Conservation (phyloP, 30 jellyfish, hydroid and myxozoan genomes). For the Chrysaora quinquecirrha region DNA sequence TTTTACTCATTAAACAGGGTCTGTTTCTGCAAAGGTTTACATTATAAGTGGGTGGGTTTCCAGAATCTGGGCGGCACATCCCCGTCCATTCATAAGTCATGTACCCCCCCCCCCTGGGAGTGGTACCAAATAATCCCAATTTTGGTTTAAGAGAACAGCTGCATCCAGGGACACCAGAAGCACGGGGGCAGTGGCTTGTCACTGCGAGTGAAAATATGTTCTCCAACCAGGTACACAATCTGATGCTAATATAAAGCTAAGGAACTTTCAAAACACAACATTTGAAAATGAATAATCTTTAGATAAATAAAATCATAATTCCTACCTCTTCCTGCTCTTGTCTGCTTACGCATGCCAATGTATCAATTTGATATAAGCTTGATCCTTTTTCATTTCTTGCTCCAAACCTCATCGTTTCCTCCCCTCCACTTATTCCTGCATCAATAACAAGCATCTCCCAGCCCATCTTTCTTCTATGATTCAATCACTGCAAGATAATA, state of each 20-base stretch:
- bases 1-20: too few species aligned
- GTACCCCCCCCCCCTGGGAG: too few species aligned
- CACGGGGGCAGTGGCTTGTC: too few species aligned
- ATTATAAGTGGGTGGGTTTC: too few species aligned
- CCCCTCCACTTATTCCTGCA: conserved; percentile 93
- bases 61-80: too few species aligned
- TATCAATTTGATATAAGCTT: conserved; percentile 88
- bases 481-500: too few species aligned
- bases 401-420: conserved; percentile 88
- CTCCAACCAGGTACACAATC: not conserved
- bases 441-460: conserved; percentile 77
- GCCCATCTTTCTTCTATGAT: conserved; percentile 60
- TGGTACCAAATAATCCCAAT: too few species aligned
- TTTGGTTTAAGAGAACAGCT: not conserved
- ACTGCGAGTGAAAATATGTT: too few species aligned
- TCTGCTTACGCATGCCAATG: conserved; percentile 74
- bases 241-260: not conserved
- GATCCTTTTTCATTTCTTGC: conserved; percentile 95
- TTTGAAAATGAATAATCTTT: not conserved
- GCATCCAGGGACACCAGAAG: too few species aligned
- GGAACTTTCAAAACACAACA: not conserved
- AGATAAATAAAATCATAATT: too few species aligned
- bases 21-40: too few species aligned
- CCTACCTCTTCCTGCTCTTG: conserved; percentile 64
- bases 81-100: too few species aligned